phyloP scores from a whole-genome alignment of 2,888 invertebrate species.

The Philonicus albiceps region DNA sequence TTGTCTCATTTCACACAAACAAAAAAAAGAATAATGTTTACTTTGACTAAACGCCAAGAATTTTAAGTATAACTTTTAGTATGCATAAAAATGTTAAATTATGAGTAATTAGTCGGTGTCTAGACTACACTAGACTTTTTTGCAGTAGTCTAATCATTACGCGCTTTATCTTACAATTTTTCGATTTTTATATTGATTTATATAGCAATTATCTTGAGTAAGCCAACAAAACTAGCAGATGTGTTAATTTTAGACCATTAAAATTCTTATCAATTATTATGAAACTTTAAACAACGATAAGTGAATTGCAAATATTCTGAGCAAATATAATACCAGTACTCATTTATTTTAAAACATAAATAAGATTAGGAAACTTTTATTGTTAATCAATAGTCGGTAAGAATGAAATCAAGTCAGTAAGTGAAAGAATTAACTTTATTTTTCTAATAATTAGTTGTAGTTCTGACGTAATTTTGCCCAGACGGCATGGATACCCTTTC shows the following conservation, averaged over 20 bases:
- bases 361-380: background rate
- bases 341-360: background rate
- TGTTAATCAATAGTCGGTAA: background rate
- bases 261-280: no score
- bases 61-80: background rate
- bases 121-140: background rate
- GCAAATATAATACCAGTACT: background rate
- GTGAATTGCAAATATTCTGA: no score
- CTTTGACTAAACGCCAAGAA: background rate
- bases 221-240: no score
- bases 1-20: no score
- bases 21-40: background rate
- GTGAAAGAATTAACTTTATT: background rate
- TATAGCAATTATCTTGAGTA: background rate
- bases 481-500: slow-evolving; percentile 77
- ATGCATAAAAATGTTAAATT: background rate
- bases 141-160: background rate
- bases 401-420: background rate
- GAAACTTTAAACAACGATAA: no score
- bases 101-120: no score
- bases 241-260: no score
- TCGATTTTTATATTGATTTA: background rate
- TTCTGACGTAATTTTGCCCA: slow-evolving; percentile 77
- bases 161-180: background rate
- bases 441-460: slow-evolving; percentile 71